Conservation (phyloP, 92 coral and sea anemone genomes). For the Bergia puertoricense region DNA sequence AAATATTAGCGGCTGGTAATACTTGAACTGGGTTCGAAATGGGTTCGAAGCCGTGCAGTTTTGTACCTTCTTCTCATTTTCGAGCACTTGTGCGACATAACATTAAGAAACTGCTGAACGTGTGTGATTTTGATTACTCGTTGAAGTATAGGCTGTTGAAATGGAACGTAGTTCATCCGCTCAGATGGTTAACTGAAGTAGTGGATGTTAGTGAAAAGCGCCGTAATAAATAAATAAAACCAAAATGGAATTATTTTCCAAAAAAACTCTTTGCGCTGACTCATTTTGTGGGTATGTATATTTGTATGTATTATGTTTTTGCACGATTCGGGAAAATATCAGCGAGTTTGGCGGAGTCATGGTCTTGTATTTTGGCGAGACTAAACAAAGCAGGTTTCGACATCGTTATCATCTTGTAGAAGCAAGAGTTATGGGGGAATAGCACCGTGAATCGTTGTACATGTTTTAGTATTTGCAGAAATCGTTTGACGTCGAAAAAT, state of each 20-base stretch:
- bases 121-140: slow-evolving; percentile 34
- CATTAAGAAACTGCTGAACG: slow-evolving; percentile 20
- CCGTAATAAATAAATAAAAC: neutral
- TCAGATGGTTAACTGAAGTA: slow-evolving; percentile 41
- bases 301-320: neutral
- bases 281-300: neutral
- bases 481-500: too few relatives aligned
- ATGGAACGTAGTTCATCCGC: slow-evolving; percentile 36
- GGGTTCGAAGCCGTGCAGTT: slow-evolving; percentile 33
- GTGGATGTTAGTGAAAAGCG: slow-evolving; percentile 32
- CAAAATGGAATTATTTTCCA: neutral
- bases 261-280: neutral
- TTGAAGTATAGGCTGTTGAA: slow-evolving; percentile 37
- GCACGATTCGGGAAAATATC: too few relatives aligned
- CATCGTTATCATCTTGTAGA: too few relatives aligned
- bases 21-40: slow-evolving; percentile 4
- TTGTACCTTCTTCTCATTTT: slow-evolving; percentile 34
- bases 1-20: neutral
- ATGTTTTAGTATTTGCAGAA: too few relatives aligned
- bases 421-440: too few relatives aligned
- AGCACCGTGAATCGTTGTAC: too few relatives aligned
- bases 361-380: too few relatives aligned
- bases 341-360: too few relatives aligned
- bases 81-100: slow-evolving; percentile 35
- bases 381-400: too few relatives aligned